phyloP scores from a whole-genome alignment of 2,113 vertebrate species.

The Eolophus roseicapilla region DNA sequence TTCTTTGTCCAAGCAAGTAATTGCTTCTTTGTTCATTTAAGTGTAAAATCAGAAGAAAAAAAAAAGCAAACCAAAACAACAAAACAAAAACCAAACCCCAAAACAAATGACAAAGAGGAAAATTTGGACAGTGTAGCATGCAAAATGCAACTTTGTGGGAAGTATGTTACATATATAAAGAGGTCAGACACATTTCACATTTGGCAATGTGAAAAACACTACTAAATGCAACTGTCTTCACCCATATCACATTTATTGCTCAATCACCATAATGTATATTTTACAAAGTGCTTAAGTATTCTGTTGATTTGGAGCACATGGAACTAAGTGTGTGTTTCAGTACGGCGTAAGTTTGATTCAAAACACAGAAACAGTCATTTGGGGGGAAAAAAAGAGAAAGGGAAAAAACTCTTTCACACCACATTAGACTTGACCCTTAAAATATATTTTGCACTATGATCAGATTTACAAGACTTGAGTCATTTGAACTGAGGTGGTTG shows the following conservation, averaged over 20 bases:
- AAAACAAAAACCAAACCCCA: not conserved
- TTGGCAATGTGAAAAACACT: not conserved
- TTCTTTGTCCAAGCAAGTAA: not conserved
- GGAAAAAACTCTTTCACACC: accelerated
- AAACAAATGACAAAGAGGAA: not conserved
- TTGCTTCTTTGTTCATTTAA: not conserved
- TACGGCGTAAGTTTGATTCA: not conserved
- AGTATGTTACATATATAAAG: not conserved
- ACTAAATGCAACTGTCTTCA: not conserved
- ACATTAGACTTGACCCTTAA: not conserved
- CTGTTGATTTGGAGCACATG: not conserved
- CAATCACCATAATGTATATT: not conserved
- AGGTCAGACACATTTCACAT: not conserved
- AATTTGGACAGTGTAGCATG: not conserved
- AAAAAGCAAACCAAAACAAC: not conserved
- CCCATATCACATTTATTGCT: not conserved
- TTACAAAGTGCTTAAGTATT: not conserved
- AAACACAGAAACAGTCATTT: not conserved
- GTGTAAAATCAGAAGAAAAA: not conserved
- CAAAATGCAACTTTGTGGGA: not conserved
- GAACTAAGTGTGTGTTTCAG: not conserved
- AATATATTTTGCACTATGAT: not conserved
- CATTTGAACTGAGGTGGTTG: not conserved
- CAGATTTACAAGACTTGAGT: not conserved
- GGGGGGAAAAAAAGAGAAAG: accelerated